A percentile compares a stretch with the other conserved stretches of the same genome.
phyloP scores from a whole-genome alignment of 2,113 vertebrate genomes.

The Pogona vitticeps region DNA sequence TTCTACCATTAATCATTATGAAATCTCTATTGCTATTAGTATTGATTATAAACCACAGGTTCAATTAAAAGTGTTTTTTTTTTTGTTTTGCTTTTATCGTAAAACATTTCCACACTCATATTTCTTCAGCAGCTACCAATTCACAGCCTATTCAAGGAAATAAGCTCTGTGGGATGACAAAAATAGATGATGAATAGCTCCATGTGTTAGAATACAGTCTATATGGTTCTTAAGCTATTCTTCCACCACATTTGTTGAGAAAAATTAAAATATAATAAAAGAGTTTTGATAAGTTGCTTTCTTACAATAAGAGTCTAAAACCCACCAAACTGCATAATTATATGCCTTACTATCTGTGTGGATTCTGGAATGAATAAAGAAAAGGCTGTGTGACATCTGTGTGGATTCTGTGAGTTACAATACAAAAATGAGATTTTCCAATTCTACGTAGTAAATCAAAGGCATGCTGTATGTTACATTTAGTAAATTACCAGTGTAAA shows the following conservation, averaged over 20 bases:
- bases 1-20: slow-evolving; percentile 41
- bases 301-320: too few relatives aligned
- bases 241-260: neutral
- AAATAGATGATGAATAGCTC: slow-evolving; percentile 25
- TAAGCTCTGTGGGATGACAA: slow-evolving; percentile 20
- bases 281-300: too few relatives aligned
- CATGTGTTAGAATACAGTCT: slow-evolving; percentile 4
- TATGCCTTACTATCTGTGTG: too few relatives aligned
- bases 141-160: slow-evolving; percentile 24
- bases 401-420: too few relatives aligned
- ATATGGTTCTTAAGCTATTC: neutral
- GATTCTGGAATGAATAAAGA: neutral
- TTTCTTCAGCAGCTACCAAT: slow-evolving; percentile 46
- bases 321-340: too few relatives aligned
- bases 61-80: slow-evolving; percentile 27
- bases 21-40: slow-evolving; percentile 40
- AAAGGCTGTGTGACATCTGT: neutral
- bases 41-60: slow-evolving; percentile 44
- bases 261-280: neutral
- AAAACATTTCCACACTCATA: slow-evolving; percentile 34
- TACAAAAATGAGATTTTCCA: too few relatives aligned
- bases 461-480: too few relatives aligned
- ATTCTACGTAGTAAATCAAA: too few relatives aligned
- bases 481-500: too few relatives aligned
- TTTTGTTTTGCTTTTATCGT: too few relatives aligned